Evolutionary conservation across 1,140 invertebrate species (phyloP), one percentile per base, ranked within the genome.

Genomic region (Eurosta solidaginis): DNA sequence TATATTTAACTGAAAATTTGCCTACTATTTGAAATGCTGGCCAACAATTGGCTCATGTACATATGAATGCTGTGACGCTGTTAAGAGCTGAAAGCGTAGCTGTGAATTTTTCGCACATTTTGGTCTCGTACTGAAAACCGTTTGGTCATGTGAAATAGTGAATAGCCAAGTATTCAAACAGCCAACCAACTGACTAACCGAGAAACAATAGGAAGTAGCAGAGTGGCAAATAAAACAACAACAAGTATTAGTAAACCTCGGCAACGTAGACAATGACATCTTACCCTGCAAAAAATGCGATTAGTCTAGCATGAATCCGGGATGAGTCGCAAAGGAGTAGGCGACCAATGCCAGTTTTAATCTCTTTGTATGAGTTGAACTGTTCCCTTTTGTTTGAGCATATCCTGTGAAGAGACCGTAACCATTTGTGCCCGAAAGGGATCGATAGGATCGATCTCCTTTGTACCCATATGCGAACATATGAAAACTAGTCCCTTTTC

Each of bases 151-250:
- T 33, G 17, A 20, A 17, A 29, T 2, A 68, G 59, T 20, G 12
- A 20, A 9, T 20, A 7, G 45, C 9, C 45, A 4, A 52, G 20
- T 22, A 22, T 6, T 10, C 7, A 20, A 36, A 33, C 59, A 40
- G 33, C 33, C 33, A n/a, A n/a, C n/a, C n/a, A 68, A 22, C 36
- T 68, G 59, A 68, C 59, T 68, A 68, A 68, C 33, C 59, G 20
- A 40, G 40, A 68, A 68, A 68, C 33, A 68, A 68, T 68, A 68
- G 59, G 59, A 68, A 68, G 59, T 68, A 33, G 59, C 33, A 42
- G 33, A 40, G 59, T 68, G 9, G 59, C 29, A 68, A 40, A 68
- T 10, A 25, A 27, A 59, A 33, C 54, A 33, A 36, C 50, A 27
- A 27, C 50, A 54, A 25, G 1, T 3, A 20, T 20, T 2, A 50